These are phyloP conservation scores for Drosophila ezoana DNA, from an alignment of 2,888 invertebrate species.

Conservation along the genomic window DNA sequence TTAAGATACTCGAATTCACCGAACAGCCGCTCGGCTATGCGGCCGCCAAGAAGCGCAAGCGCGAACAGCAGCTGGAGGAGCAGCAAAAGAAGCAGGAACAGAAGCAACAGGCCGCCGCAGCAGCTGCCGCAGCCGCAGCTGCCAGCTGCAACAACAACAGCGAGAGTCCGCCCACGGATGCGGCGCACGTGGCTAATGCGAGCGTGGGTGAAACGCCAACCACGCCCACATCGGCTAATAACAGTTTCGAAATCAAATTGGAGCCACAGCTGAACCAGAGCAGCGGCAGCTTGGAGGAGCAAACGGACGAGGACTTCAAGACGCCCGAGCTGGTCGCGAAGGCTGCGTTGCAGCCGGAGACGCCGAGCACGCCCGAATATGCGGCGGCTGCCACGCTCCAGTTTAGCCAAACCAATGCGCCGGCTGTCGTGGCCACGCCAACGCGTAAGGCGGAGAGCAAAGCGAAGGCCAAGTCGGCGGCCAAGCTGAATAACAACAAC, in stretches of 20 bases:
- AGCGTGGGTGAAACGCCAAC: constrained; percentile 75
- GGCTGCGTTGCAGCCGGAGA: constrained; percentile 71
- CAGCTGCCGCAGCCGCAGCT: constrained; percentile 81
- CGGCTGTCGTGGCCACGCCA: constrained; percentile 27
- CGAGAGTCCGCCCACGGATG: constrained; percentile 64
- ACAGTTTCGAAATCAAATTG: constrained; percentile 79
- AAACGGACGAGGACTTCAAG: constrained; percentile 59
- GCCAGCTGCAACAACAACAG: constrained; percentile 61
- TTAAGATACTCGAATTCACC: constrained; percentile 96
- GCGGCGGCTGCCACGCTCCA: constrained; percentile 90
- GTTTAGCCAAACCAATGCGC: constrained; percentile 85
- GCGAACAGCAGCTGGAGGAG: constrained; percentile 90
- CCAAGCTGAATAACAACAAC: constrained; percentile 64
- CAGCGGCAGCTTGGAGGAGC: constrained; percentile 66
- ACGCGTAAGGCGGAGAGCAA: constrained; percentile 46
- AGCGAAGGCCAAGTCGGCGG: constrained; percentile 49
- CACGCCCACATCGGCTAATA: constrained; percentile 78
- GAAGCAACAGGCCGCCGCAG: constrained; percentile 83
- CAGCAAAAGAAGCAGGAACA: constrained; percentile 88
- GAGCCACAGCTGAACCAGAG: constrained; percentile 72
- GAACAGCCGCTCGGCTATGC: constrained; percentile 95
- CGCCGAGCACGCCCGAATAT: constrained; percentile 94
- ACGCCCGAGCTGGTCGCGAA: constrained; percentile 66
- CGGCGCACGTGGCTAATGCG: constrained; percentile 31
- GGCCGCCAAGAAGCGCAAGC: constrained; percentile 94